Percentiles rank a stretch among this genome's conserved stretches.
Evolutionary conservation across 1,140 invertebrate species (phyloP).

Genomic region (Hylyphantes graminicola): DNA sequence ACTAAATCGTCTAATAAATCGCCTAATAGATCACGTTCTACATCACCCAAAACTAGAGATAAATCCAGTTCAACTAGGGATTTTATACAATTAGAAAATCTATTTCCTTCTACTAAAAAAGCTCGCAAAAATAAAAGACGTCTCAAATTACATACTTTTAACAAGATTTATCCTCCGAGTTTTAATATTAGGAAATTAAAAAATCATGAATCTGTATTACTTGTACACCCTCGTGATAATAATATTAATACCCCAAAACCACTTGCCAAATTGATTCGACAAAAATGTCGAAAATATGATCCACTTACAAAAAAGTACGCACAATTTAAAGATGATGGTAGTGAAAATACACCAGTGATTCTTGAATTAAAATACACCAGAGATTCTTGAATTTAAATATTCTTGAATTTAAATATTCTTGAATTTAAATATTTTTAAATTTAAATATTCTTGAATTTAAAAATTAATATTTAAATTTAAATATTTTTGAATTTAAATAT

Average conservation of each 20-base stretch:
- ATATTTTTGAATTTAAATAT: not conserved
- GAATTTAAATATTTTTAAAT: not conserved
- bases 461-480: not conserved
- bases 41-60: not conserved
- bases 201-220: constrained; percentile 4
- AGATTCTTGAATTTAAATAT: not conserved
- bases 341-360: not conserved
- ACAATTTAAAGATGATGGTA: not conserved
- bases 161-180: not conserved
- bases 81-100: too few species aligned
- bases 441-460: not conserved
- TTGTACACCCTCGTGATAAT: not conserved
- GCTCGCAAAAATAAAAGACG: too few species aligned
- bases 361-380: not conserved
- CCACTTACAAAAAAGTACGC: not conserved
- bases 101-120: too few species aligned
- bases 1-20: not conserved
- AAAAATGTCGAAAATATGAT: not conserved
- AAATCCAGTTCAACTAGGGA: too few species aligned
- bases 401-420: not conserved
- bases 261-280: constrained; percentile 6
- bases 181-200: not conserved
- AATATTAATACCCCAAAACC: constrained; percentile 3
- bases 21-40: not conserved
- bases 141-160: not conserved